phyloP scores from a whole-genome alignment of 2,113 vertebrate species.

The Nycticebus coucang region DNA sequence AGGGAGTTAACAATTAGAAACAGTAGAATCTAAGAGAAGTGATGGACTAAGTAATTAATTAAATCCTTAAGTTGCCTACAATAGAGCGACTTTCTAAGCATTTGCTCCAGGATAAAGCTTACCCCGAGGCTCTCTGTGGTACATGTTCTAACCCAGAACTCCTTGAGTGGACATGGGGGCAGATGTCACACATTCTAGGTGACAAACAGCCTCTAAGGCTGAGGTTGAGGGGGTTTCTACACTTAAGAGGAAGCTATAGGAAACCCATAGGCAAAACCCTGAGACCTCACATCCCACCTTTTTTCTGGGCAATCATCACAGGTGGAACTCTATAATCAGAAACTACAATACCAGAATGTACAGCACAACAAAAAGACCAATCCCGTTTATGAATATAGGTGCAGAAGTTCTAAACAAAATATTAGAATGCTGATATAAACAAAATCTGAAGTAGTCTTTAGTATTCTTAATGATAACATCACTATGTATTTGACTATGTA shows the following conservation, averaged over 20 bases:
- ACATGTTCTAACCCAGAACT: background rate
- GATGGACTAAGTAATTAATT: background rate
- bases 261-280: background rate
- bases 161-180: background rate
- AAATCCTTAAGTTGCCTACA: background rate
- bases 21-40: background rate
- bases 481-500: background rate
- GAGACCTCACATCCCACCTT: background rate
- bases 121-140: background rate
- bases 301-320: background rate
- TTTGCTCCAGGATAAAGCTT: background rate
- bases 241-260: background rate
- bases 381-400: background rate
- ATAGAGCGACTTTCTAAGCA: background rate
- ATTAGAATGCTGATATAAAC: background rate
- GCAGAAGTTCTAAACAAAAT: background rate
- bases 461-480: background rate
- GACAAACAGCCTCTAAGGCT: background rate
- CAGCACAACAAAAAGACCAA: background rate
- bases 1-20: background rate
- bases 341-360: background rate
- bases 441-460: background rate
- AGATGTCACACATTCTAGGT: background rate
- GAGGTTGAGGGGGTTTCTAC: background rate
- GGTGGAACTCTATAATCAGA: background rate